These are phyloP conservation scores for Mustela lutreola DNA, from an alignment of 2,113 vertebrate species.

Conservation along the genomic window DNA sequence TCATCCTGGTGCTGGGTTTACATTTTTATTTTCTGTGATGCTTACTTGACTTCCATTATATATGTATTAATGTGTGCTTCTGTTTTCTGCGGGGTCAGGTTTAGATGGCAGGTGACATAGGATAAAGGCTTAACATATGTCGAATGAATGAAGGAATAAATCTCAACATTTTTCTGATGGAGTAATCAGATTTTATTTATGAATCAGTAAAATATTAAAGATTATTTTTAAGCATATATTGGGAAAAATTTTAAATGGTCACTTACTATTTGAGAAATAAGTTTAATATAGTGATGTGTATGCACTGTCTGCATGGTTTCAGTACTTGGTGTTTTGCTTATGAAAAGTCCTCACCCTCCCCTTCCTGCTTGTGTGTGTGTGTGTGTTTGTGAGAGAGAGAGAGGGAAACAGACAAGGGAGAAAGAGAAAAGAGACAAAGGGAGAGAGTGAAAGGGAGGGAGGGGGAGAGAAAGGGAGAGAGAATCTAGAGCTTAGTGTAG, in stretches of 20 bases:
- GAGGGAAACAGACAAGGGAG: no score
- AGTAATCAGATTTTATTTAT: neutral
- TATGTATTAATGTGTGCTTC: neutral
- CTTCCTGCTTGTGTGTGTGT: neutral
- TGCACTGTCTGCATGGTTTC: neutral
- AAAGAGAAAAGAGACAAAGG: no score
- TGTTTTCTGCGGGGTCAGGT: neutral
- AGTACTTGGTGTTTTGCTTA: neutral
- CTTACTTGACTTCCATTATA: neutral
- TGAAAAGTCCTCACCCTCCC: neutral
- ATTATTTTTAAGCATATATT: neutral
- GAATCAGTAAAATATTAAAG: neutral
- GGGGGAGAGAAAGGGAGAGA: neutral
- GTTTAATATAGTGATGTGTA: neutral
- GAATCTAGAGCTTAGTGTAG: neutral
- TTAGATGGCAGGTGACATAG: neutral
- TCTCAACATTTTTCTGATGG: neutral
- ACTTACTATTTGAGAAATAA: neutral
- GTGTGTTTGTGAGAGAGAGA: no score
- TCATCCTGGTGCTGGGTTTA: neutral
- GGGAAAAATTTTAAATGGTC: neutral
- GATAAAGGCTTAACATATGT: neutral
- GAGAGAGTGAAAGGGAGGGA: no score
- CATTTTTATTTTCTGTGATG: neutral
- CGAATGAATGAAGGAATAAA: neutral